Evolutionary conservation across 1,140 invertebrate genomes (phyloP), one percentile per base, ranked within the genome.

Genomic region (Panagrolaimus sp.): DNA sequence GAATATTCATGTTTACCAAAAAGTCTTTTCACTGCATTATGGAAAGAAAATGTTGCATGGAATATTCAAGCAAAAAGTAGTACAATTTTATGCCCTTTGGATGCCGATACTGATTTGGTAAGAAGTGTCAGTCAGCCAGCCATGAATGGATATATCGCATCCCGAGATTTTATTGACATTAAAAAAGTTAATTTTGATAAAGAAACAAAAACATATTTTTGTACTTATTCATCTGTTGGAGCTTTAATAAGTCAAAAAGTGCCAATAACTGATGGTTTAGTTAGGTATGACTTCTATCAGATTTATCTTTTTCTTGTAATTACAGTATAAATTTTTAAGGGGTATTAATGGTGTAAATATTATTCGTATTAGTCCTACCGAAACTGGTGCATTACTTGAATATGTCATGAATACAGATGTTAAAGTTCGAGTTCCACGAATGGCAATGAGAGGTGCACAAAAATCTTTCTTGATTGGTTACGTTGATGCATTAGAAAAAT

Each of bases 151-250:
- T 70, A 70, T 43, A 68, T 70, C 43, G 64, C 68, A 10, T 68
- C 68, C 24, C 70, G 69, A 52, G 62, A 71, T 48, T 71, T 74
- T 63, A 28, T 71, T 15, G 71, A 71, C 44, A 64, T 71, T 38
- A 47, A 71, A 17, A 46, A 69, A 43, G 70, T 71, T 4, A 28
- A 43, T 26, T 44, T 65, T 9, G 65, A 69, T 26, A 65, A 71
- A 69, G 24, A 21, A 15, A 52, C 15, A 0, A 44, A 52, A 15
- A 44, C 43, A 12, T 43, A 71, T 14, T 9, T 14, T 21, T 69
- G 28, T 14, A 26, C 52, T 8, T 46, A 28, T 9, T 24, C 43
- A 32, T 44, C 26, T 6, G 28, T 67, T 21, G 44, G 38, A 28
- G 15, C 21, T 26, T 21, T n/a, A 12, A 58, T 58, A 26, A 26